Evolutionary conservation across 2,113 vertebrate species (phyloP).

Genomic region (Jaculus jaculus): DNA sequence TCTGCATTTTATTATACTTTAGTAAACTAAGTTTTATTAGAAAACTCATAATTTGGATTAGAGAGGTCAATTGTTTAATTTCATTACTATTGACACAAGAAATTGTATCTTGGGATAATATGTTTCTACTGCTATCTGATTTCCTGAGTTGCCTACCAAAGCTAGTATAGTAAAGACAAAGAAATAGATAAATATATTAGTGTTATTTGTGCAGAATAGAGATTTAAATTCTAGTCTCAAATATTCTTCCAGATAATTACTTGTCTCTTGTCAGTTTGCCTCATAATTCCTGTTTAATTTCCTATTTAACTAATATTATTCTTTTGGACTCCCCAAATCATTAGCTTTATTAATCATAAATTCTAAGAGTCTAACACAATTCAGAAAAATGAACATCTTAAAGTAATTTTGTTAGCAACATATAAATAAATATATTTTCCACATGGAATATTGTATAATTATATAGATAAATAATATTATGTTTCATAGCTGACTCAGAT

Average conservation of each 20-base stretch:
- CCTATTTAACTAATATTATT: background rate
- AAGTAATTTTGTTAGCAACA: background rate
- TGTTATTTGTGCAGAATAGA: background rate
- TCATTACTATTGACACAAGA: background rate
- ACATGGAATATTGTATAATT: background rate
- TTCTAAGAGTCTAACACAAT: background rate
- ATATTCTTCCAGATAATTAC: background rate
- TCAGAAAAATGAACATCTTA: background rate
- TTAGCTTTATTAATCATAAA: background rate
- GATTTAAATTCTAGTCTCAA: background rate
- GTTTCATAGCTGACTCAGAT: background rate
- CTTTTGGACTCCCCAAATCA: background rate
- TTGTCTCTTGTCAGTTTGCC: background rate
- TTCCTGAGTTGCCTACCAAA: background rate
- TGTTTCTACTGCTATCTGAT: background rate
- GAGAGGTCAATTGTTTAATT: background rate
- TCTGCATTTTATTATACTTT: conserved; percentile 49
- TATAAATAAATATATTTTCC: background rate
- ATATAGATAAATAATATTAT: background rate
- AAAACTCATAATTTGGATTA: conserved; percentile 18
- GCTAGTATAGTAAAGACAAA: background rate
- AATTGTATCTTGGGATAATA: background rate
- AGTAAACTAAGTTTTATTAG: conserved; percentile 19
- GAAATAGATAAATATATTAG: background rate
- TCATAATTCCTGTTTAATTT: conserved; percentile 28